These are phyloP conservation scores for Microctonus aethiopoides DNA, from an alignment of 2,888 invertebrate species.

Conservation along the genomic window DNA sequence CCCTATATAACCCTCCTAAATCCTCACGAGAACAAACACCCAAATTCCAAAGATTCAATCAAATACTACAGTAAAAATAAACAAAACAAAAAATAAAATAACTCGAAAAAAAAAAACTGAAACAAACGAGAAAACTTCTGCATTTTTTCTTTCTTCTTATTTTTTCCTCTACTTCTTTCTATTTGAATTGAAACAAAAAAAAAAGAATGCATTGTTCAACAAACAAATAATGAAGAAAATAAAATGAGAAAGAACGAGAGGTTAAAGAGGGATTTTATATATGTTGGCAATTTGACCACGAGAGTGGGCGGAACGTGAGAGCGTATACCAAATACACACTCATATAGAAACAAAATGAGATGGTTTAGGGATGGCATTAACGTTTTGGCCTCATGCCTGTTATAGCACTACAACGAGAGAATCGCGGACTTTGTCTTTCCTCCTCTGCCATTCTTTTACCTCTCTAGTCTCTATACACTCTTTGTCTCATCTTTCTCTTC, in stretches of 20 bases:
- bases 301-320: neutral
- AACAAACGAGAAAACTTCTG: neutral
- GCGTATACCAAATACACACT: neutral
- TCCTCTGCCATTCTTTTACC: slow-evolving; percentile 25
- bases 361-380: slow-evolving; percentile 16
- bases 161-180: neutral
- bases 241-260: neutral
- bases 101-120: neutral
- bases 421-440: neutral
- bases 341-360: slow-evolving; percentile 1
- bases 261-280: slow-evolving; percentile 14
- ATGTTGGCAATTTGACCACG: slow-evolving; percentile 2
- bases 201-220: neutral
- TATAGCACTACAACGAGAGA: neutral
- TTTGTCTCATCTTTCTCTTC: neutral
- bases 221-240: slow-evolving; percentile 9
- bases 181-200: neutral
- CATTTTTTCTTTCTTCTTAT: neutral
- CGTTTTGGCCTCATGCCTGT: slow-evolving; percentile 13
- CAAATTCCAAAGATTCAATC: slow-evolving; percentile 17
- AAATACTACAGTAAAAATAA: neutral
- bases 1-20: slow-evolving; percentile 5
- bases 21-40: slow-evolving; percentile 6
- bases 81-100: neutral
- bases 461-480: too few relatives aligned